These are phyloP conservation scores for Marcusenius ussheri DNA, from an alignment of 2,113 vertebrate species.

Conservation along the genomic window DNA sequence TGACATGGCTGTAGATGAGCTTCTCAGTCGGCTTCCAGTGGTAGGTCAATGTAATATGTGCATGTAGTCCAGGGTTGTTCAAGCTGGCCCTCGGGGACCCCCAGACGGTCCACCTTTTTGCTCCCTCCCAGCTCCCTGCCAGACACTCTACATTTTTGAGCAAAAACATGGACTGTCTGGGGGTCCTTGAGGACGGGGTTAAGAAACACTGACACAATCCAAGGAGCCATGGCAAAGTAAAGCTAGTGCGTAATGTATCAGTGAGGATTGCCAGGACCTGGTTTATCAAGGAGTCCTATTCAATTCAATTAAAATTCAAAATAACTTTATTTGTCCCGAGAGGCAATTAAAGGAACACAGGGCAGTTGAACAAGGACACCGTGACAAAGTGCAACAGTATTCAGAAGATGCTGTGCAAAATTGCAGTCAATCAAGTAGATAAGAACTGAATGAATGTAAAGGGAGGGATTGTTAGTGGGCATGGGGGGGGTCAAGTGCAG, in stretches of 20 bases:
- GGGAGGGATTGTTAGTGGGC: too few species aligned
- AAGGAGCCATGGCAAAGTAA: background rate
- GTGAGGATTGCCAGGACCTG: background rate
- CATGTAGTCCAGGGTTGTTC: background rate
- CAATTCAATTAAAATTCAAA: too few species aligned
- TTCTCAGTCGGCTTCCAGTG: conserved; percentile 54
- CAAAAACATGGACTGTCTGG: background rate
- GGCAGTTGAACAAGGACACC: too few species aligned
- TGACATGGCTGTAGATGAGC: conserved; percentile 47
- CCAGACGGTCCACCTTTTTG: background rate
- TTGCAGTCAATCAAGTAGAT: too few species aligned
- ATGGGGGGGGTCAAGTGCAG: too few species aligned
- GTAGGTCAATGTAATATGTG: conserved; percentile 44
- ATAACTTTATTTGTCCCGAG: too few species aligned
- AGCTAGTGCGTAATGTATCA: background rate
- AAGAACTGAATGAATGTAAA: too few species aligned
- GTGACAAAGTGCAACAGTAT: too few species aligned
- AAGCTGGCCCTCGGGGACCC: background rate
- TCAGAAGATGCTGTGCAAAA: too few species aligned
- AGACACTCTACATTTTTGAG: background rate
- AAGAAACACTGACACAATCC: background rate
- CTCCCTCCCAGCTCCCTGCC: background rate
- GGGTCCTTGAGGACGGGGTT: background rate
- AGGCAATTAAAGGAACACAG: too few species aligned
- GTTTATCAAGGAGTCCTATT: background rate